phyloP scores from a whole-genome alignment of 2,888 invertebrate genomes.

The Lasioglossum villosulum region DNA sequence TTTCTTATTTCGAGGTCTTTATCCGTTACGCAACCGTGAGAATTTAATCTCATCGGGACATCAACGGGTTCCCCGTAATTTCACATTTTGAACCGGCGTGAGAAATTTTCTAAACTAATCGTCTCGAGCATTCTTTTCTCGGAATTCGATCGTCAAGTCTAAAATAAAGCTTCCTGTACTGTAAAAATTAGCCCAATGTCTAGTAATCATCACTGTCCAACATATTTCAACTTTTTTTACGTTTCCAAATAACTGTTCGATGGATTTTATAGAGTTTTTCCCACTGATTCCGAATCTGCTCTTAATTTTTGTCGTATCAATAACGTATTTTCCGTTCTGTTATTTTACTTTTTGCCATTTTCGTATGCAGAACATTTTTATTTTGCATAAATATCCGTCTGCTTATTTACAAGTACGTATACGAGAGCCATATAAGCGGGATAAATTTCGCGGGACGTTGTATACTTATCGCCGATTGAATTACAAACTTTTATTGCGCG shows the following conservation, averaged over 20 bases:
- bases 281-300: too few relatives aligned
- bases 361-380: not conserved
- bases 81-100: not conserved
- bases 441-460: not conserved
- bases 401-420: not conserved
- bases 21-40: slow-evolving; percentile 11
- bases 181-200: not conserved
- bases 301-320: too few relatives aligned
- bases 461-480: not conserved
- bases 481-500: not conserved
- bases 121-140: not conserved
- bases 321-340: too few relatives aligned
- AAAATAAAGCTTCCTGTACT: not conserved
- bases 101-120: not conserved
- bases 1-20: slow-evolving; percentile 7
- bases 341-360: too few relatives aligned
- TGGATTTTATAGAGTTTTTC: too few relatives aligned
- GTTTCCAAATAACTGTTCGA: too few relatives aligned
- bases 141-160: not conserved
- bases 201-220: too few relatives aligned
- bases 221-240: too few relatives aligned
- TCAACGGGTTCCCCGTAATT: not conserved
- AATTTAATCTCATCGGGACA: not conserved
- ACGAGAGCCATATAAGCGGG: not conserved
- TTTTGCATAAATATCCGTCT: not conserved